A percentile compares a stretch with the other conserved stretches of the same genome.
These are phyloP conservation scores for Gopherus flavomarginatus DNA, from an alignment of 2,113 vertebrate genomes.

Conservation along the genomic window DNA sequence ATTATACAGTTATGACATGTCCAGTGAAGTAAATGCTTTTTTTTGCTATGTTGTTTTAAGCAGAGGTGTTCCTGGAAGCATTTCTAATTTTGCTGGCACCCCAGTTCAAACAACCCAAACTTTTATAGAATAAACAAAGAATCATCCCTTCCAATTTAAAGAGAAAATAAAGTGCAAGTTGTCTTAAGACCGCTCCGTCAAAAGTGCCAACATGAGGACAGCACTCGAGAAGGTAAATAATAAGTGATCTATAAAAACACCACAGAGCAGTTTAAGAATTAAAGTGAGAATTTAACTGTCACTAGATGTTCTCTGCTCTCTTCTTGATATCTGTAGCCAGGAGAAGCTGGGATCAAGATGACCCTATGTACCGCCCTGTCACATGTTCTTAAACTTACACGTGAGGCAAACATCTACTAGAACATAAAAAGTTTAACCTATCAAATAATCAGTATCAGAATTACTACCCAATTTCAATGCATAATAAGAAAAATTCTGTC, in stretches of 20 bases:
- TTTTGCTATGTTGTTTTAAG: background rate
- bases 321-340: background rate
- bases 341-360: background rate
- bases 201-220: background rate
- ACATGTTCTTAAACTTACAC: background rate
- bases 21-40: background rate
- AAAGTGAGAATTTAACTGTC: background rate
- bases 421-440: background rate
- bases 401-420: background rate
- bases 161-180: background rate
- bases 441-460: background rate
- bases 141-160: background rate
- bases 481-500: background rate
- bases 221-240: background rate
- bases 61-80: background rate
- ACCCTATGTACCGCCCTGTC: background rate
- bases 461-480: background rate
- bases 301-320: background rate
- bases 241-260: background rate
- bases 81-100: background rate
- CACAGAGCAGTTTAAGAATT: background rate
- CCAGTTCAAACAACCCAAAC: background rate
- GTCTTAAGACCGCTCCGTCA: background rate
- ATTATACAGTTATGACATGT: background rate
- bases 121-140: background rate